A percentile compares a stretch with the other conserved stretches of the same genome.
Evolutionary conservation across 2,797 vertebrate genomes (phyloP).

Genomic region (Xenops minutus): DNA sequence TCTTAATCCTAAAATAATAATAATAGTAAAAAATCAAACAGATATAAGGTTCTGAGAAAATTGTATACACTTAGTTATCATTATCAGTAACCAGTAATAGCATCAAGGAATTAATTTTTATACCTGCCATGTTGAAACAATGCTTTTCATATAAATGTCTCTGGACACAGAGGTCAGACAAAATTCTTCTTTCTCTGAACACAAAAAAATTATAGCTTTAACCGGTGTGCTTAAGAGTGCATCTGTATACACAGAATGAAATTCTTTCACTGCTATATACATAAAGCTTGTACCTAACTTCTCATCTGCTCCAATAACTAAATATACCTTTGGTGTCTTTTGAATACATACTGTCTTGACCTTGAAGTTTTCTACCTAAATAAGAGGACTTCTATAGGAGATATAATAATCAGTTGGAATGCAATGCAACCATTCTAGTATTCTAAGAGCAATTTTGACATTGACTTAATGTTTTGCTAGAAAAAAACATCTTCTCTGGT

Average conservation of each 20-base stretch:
- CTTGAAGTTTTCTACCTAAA: not conserved
- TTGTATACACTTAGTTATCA: not conserved
- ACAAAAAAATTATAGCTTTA: not conserved
- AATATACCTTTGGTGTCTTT: not conserved
- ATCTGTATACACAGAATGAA: not conserved
- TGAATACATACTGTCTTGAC: not conserved
- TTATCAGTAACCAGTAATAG: not conserved
- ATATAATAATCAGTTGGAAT: not conserved
- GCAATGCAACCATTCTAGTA: not conserved
- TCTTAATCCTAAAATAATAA: not conserved
- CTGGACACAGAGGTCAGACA: not conserved
- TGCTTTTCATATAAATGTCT: not conserved
- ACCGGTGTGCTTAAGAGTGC: fast-evolving
- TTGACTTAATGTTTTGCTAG: not conserved
- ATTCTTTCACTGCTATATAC: not conserved
- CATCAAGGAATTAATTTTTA: not conserved
- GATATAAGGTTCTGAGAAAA: not conserved
- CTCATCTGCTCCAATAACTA: not conserved
- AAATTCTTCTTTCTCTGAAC: not conserved
- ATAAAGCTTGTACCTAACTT: not conserved
- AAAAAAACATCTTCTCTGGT: not conserved
- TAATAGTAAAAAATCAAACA: not conserved
- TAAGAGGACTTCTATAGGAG: not conserved
- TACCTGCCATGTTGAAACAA: not conserved
- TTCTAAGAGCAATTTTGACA: not conserved